Evolutionary conservation across 1,140 invertebrate species (phyloP).

Genomic region (Octopus bimaculoides): DNA sequence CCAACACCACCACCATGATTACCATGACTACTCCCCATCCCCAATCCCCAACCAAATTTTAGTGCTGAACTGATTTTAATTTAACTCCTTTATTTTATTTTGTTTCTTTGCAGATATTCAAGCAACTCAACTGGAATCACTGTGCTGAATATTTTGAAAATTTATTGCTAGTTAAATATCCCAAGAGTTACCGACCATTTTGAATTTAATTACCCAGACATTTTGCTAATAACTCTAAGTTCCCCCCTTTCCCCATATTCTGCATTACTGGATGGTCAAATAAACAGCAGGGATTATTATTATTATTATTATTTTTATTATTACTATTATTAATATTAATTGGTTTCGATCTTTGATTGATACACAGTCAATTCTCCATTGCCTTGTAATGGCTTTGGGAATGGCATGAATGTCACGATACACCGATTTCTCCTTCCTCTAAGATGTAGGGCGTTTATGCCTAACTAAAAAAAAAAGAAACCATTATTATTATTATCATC

Average conservation of each 20-base stretch:
- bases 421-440: no score
- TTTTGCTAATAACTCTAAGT: constrained; percentile 11
- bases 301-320: no score
- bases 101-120: constrained; percentile 55
- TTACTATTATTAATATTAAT: no score
- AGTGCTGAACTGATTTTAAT: constrained; percentile 9
- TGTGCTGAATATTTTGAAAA: constrained; percentile 62
- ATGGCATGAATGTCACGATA: no score
- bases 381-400: no score
- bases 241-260: constrained; percentile 1
- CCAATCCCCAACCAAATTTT: background rate
- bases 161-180: constrained; percentile 67
- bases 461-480: no score
- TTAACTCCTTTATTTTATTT: constrained; percentile 15
- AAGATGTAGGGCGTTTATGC: no score
- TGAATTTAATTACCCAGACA: constrained; percentile 48
- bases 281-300: no score
- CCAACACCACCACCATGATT: background rate
- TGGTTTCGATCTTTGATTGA: no score
- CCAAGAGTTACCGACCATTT: constrained; percentile 66
- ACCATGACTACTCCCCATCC: background rate
- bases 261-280: no score
- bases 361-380: no score
- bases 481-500: no score
- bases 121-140: constrained; percentile 70